Evolutionary conservation across 2,797 vertebrate genomes (phyloP), one percentile per base, ranked within the genome.

Genomic region (Lagodon rhomboides): DNA sequence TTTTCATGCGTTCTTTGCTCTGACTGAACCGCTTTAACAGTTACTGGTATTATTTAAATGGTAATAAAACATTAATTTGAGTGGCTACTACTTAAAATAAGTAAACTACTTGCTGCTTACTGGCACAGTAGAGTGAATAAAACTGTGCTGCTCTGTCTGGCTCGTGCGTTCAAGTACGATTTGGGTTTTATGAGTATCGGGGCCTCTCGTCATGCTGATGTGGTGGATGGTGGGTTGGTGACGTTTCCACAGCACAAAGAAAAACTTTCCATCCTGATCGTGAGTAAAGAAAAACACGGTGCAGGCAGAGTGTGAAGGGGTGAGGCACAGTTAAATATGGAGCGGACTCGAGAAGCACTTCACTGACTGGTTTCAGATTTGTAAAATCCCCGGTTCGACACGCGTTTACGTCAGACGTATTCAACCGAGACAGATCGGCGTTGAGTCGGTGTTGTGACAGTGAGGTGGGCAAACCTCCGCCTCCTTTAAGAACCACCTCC

Each of bases 371-470:
- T n/a, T 81, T 76, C 73, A 58, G 73, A 75, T 94, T 95, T 95
- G 94, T 94, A 92, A 83, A 94, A 94, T 92, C 93, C 94, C 94
- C 83, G 94, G 65, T 85, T 34, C 79, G 68, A 69, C 75, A 78
- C 85, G 79, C 44, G 73, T 78, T 63, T 46, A 59, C 80, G 60
- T 63, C 61, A 27, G 73, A 85, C 75, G 20, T 67, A 73, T 63
- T 77, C 63, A 68, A 65, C 53, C 27, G 54, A 69, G 73, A 70
- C 47, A 77, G 16, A 62, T 34, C 49, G n/a, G 18, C 7, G 41
- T 53, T 67, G 30, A 65, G 60, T 58, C 27, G 9, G 22, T 56
- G 27, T 25, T 55, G 30, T 69, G 43, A 49, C 0, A 54, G 60
- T 27, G 54, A 64, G 72, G 68, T 47, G 50, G 41, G n/a, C 47